Evolutionary conservation across 2,113 vertebrate genomes (phyloP).

Genomic region (Oenanthe melanoleuca): DNA sequence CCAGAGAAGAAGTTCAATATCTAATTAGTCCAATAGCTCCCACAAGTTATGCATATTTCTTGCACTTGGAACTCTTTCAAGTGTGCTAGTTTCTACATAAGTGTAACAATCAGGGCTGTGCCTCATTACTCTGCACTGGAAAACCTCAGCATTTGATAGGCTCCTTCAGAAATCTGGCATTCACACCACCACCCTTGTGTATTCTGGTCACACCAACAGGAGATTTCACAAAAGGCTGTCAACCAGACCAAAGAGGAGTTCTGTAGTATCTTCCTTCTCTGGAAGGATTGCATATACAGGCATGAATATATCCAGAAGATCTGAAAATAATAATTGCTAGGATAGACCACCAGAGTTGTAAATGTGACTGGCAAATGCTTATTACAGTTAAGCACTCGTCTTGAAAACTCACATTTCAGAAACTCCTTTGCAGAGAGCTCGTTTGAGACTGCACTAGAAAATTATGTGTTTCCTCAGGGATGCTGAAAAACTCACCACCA

Average conservation of each 20-base stretch:
- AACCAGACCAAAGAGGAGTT: not conserved
- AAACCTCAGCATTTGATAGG: not conserved
- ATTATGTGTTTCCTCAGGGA: not conserved
- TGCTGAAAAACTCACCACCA: not conserved
- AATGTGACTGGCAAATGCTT: not conserved
- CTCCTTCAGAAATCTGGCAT: not conserved
- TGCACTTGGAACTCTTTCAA: not conserved
- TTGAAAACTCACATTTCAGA: not conserved
- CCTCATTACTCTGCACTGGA: not conserved
- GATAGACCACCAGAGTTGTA: not conserved
- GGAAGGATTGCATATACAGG: not conserved
- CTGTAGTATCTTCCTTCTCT: not conserved
- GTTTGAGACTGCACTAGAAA: not conserved
- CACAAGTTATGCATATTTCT: not conserved
- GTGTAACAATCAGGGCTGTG: not conserved
- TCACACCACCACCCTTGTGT: not conserved
- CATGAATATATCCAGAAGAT: not conserved
- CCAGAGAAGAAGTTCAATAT: not conserved
- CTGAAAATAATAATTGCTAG: not conserved
- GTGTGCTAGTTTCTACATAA: fast-evolving
- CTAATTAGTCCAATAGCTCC: not conserved
- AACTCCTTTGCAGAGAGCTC: not conserved
- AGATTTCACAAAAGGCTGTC: not conserved
- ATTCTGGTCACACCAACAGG: not conserved
- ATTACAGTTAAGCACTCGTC: not conserved